Evolutionary conservation across 2,113 vertebrate genomes (phyloP).

Genomic region (Diglossa brunneiventris): DNA sequence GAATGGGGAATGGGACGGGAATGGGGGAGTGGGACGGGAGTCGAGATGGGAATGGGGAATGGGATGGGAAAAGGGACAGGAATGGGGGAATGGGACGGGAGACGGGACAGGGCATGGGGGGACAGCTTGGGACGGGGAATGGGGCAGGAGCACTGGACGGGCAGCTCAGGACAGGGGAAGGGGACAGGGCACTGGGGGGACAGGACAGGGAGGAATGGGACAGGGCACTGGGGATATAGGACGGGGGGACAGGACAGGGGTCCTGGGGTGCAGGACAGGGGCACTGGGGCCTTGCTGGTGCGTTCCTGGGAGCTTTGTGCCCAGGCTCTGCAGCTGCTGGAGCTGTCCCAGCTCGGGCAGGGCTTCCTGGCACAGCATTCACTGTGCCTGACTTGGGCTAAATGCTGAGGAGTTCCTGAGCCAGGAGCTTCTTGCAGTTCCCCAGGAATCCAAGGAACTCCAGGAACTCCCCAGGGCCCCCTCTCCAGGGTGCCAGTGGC

Average conservation of each 20-base stretch:
- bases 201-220: background rate
- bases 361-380: too few relatives aligned
- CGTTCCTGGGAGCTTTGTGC: background rate
- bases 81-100: too few relatives aligned
- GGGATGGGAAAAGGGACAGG: too few relatives aligned
- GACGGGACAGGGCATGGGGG: too few relatives aligned
- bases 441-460: too few relatives aligned
- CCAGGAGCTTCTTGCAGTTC: background rate
- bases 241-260: too few relatives aligned
- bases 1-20: too few relatives aligned
- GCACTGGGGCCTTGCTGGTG: background rate
- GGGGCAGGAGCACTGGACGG: background rate
- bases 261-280: background rate
- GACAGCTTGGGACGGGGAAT: too few relatives aligned
- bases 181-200: background rate
- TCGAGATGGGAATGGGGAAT: too few relatives aligned
- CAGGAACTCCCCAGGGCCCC: background rate
- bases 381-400: background rate
- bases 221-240: too few relatives aligned
- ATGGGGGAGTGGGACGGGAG: too few relatives aligned
- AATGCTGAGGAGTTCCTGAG: background rate
- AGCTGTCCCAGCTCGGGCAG: background rate
- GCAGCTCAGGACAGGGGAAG: too few relatives aligned
- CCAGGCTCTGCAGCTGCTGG: fast-evolving
- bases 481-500: background rate